phyloP scores from a whole-genome alignment of 2,888 invertebrate species.

The Drosophila percnosoma region DNA sequence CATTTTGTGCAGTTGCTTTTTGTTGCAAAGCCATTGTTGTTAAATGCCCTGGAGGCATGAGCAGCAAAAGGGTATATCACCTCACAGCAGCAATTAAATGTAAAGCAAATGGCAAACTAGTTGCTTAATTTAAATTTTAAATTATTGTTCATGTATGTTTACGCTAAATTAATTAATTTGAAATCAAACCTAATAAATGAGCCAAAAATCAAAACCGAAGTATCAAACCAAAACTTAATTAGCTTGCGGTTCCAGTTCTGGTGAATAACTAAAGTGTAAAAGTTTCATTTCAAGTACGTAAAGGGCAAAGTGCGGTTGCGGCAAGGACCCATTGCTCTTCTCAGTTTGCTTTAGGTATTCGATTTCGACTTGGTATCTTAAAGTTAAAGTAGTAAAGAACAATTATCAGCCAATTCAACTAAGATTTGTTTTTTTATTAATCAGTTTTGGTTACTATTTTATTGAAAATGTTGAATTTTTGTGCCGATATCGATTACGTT shows the following conservation, averaged over 20 bases:
- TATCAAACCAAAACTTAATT: neutral
- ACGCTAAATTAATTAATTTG: neutral
- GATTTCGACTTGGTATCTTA: neutral
- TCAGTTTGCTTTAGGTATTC: neutral
- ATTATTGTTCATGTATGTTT: neutral
- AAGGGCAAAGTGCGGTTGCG: neutral
- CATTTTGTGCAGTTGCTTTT: constrained; percentile 64
- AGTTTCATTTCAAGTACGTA: neutral
- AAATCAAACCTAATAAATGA: neutral
- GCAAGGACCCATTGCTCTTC: neutral
- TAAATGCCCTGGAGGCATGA: constrained; percentile 25
- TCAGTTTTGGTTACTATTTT: neutral
- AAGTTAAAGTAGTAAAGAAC: neutral
- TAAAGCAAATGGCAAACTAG: too few relatives aligned
- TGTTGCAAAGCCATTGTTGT: constrained; percentile 45
- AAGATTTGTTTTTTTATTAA: neutral
- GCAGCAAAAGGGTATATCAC: neutral
- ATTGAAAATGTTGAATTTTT: neutral
- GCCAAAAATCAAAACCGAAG: neutral
- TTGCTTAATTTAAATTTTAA: neutral
- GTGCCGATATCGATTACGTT: neutral
- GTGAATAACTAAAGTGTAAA: neutral
- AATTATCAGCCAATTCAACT: accelerated
- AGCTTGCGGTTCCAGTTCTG: neutral
- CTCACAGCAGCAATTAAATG: neutral